Conservation (phyloP, 2,113 vertebrate genomes). For the Megaptera novaeangliae region DNA sequence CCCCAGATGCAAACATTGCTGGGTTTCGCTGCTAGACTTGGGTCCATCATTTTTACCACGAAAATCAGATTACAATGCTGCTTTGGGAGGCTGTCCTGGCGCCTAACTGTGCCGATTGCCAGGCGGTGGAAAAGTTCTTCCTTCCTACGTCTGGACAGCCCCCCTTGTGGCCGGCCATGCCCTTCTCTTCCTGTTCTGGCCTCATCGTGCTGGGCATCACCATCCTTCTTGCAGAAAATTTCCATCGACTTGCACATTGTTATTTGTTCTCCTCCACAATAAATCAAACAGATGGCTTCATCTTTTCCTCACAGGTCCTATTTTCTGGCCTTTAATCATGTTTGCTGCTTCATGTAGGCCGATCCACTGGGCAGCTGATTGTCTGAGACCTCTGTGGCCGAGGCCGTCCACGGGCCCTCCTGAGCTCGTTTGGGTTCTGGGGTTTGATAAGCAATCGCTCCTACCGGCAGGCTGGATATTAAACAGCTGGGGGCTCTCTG, state of each 20-base stretch:
- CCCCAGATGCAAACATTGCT: neutral
- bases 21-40: neutral
- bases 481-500: constrained; percentile 60
- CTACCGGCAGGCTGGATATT: constrained; percentile 54
- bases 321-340: constrained; percentile 69
- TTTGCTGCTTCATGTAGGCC: constrained; percentile 52
- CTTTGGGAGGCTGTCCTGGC: neutral
- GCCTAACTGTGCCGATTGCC: neutral
- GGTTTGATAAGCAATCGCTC: constrained; percentile 45
- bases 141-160: neutral
- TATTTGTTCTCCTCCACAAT: constrained; percentile 46
- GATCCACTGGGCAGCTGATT: neutral
- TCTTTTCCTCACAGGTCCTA: constrained; percentile 67
- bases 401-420: neutral
- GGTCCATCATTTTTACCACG: neutral
- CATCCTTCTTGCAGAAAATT: constrained; percentile 56
- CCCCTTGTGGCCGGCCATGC: neutral
- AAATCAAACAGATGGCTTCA: constrained; percentile 61
- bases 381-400: neutral
- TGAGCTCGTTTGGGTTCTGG: neutral
- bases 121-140: neutral
- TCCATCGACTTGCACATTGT: constrained; percentile 21
- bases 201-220: neutral
- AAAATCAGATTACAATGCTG: neutral
- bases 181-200: neutral